phyloP scores from a whole-genome alignment of 2,113 vertebrate genomes.

The Phoenicopterus ruber region DNA sequence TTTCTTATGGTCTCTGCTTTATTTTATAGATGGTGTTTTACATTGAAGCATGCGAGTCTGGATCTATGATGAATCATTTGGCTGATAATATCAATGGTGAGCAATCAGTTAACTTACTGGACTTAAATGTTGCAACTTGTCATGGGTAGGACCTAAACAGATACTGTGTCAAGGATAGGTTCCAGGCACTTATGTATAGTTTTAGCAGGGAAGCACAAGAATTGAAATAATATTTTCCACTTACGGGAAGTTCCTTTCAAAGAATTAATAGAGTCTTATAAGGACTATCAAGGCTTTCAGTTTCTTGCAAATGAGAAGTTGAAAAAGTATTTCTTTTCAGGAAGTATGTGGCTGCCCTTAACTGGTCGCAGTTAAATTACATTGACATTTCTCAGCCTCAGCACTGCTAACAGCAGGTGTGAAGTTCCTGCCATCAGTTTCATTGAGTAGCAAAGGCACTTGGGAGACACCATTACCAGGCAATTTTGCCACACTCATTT shows the following conservation, averaged over 20 bases:
- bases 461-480: not conserved
- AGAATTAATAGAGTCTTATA: not conserved
- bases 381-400: not conserved
- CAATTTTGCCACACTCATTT: not conserved
- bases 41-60: constrained; percentile 96
- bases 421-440: not conserved
- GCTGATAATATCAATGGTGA: constrained; percentile 86
- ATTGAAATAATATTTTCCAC: not conserved
- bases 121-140: not conserved
- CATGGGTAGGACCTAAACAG: not conserved
- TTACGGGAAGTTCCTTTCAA: not conserved
- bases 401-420: not conserved
- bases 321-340: not conserved
- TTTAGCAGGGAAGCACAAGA: not conserved
- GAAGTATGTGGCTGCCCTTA: not conserved
- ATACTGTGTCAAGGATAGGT: not conserved
- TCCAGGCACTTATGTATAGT: not conserved
- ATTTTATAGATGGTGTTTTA: constrained; percentile 92
- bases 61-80: constrained; percentile 95
- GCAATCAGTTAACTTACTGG: constrained; percentile 24
- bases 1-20: not conserved
- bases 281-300: not conserved
- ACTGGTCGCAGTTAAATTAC: not conserved
- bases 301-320: not conserved
- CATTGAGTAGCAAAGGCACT: not conserved